A percentile compares a stretch with the other conserved stretches of the same genome.
Conservation (phyloP, 2,113 vertebrate species). For the Panurus biarmicus region DNA sequence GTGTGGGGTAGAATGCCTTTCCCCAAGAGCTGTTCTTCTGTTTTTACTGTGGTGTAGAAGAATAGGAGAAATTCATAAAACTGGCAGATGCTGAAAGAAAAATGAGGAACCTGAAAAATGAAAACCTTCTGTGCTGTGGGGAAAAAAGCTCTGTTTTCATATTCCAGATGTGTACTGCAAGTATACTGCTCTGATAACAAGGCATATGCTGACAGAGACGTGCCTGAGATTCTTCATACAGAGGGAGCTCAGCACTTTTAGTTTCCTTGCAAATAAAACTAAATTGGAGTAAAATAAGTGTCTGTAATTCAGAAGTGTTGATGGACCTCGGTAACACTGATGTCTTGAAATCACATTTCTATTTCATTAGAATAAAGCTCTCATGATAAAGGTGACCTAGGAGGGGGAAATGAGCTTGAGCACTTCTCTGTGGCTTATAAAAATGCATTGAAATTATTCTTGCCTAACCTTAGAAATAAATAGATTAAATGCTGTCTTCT, state of each 20-base stretch:
- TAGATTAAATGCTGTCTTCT: not conserved
- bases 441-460: not conserved
- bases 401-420: not conserved
- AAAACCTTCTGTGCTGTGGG: not conserved
- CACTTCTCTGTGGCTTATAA: not conserved
- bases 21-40: not conserved
- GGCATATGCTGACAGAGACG: not conserved
- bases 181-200: not conserved
- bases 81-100: not conserved
- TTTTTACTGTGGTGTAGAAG: not conserved
- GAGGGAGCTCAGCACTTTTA: not conserved
- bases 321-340: not conserved
- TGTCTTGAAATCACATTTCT: not conserved
- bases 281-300: not conserved
- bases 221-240: not conserved
- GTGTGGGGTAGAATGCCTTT: not conserved
- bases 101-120: not conserved
- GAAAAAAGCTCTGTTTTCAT: not conserved
- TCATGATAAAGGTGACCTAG: not conserved
- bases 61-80: not conserved
- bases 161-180: not conserved
- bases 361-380: not conserved
- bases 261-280: not conserved
- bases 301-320: not conserved
- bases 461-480: constrained; percentile 15